Percentiles rank a stretch among this genome's conserved stretches.
Evolutionary conservation across 2,113 vertebrate species (phyloP).

Genomic region (Cyphomyrus discorhynchus): DNA sequence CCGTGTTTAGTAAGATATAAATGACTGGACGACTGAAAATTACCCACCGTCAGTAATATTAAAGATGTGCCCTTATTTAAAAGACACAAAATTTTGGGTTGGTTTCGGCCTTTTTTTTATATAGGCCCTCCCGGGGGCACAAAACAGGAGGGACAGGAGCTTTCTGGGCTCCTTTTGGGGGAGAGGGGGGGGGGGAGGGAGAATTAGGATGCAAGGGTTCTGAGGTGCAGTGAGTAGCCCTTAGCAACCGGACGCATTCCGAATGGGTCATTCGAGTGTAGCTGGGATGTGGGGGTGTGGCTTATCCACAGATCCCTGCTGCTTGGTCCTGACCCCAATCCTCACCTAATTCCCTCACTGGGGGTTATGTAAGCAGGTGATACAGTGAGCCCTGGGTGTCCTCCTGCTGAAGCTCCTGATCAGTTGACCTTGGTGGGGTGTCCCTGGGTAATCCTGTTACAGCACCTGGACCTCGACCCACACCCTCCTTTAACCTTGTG

Average conservation of each 20-base stretch:
- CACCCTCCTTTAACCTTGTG: not conserved
- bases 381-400: not conserved
- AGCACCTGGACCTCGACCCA: not conserved
- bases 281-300: not conserved
- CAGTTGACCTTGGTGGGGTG: not conserved
- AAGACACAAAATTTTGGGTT: not conserved
- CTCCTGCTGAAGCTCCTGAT: not conserved
- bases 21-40: not conserved
- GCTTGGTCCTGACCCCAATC: conserved; percentile 25
- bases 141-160: not conserved
- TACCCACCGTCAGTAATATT: not conserved
- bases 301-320: not conserved
- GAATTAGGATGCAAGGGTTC: not conserved
- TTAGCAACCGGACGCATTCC: not conserved
- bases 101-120: not conserved
- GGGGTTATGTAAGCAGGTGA: conserved; percentile 33
- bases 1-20: not conserved
- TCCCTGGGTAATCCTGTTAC: not conserved
- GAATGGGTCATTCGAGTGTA: not conserved
- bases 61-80: not conserved
- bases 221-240: not conserved
- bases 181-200: not conserved
- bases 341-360: conserved; percentile 14
- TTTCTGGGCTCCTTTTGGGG: not conserved
- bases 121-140: not conserved